A percentile compares a stretch with the other conserved stretches of the same genome.
These are phyloP conservation scores for Malurus splendens DNA, from an alignment of 2,797 vertebrate species.

Conservation along the genomic window DNA sequence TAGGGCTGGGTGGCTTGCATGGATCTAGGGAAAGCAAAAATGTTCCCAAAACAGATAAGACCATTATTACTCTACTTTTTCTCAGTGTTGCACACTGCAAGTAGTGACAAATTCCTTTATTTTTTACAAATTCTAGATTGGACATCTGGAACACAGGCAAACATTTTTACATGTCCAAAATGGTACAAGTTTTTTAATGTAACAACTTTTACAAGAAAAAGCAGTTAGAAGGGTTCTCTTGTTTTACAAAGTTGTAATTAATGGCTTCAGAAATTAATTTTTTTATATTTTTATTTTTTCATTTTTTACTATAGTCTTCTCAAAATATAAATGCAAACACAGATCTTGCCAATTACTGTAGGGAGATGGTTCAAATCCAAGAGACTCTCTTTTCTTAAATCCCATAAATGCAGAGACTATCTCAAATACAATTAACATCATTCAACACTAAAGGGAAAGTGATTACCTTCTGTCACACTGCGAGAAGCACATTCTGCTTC, in stretches of 20 bases:
- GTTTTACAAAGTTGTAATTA: neutral
- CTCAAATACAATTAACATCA: neutral
- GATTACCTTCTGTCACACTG: slow-evolving; percentile 65
- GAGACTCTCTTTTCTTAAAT: neutral
- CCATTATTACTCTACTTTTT: neutral
- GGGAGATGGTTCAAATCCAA: neutral
- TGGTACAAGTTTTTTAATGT: neutral
- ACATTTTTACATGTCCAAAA: neutral
- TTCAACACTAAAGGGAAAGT: neutral
- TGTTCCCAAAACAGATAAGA: neutral
- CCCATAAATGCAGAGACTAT: neutral
- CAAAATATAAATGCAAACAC: neutral
- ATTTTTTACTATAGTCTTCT: neutral
- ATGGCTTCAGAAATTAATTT: neutral
- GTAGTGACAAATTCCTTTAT: neutral
- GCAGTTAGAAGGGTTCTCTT: neutral
- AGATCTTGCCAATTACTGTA: neutral
- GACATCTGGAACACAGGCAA: neutral
- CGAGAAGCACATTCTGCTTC: neutral
- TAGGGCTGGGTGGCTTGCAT: slow-evolving; percentile 22
- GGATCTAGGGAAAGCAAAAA: slow-evolving; percentile 44
- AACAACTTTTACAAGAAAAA: neutral
- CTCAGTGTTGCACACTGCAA: neutral
- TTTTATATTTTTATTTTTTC: too few species aligned
- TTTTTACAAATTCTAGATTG: neutral